These are phyloP conservation scores for Phallusia fumigata DNA, from an alignment of 23 tunicate species.

Conservation along the genomic window DNA sequence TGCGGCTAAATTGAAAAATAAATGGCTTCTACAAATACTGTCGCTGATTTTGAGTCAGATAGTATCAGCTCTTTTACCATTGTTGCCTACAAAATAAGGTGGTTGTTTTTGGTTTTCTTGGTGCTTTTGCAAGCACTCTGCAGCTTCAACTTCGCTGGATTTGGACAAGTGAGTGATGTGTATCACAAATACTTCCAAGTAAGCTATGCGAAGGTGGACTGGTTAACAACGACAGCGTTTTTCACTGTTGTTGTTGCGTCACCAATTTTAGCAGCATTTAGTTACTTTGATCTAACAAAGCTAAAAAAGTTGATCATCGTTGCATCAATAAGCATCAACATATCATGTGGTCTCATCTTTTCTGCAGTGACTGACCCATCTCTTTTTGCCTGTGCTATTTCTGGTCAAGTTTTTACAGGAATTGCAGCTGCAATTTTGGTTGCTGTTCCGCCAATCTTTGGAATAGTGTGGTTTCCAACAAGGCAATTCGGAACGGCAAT, in stretches of 20 bases:
- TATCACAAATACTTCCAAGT: background rate
- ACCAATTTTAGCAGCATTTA: background rate
- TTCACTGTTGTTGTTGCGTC: background rate
- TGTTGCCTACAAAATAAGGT: background rate
- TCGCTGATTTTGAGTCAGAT: no score
- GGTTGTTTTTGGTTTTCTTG: background rate
- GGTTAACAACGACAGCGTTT: background rate
- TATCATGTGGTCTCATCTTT: background rate
- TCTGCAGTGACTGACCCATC: background rate
- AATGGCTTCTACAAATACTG: no score
- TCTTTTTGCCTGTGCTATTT: background rate
- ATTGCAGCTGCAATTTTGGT: background rate
- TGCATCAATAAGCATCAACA: background rate
- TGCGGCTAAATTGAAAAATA: no score
- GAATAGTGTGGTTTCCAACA: slow-evolving; percentile 8
- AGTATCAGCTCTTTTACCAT: background rate
- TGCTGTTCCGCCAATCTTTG: background rate
- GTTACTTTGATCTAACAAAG: background rate
- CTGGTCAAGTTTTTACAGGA: background rate
- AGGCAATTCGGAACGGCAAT: background rate
- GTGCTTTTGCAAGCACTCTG: background rate
- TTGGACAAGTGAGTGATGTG: background rate
- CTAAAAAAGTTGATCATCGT: background rate
- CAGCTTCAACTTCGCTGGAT: background rate
- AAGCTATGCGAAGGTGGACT: background rate